phyloP scores from a whole-genome alignment of 53 echinoderm and acorn worm species.

The Astropecten irregularis region DNA sequence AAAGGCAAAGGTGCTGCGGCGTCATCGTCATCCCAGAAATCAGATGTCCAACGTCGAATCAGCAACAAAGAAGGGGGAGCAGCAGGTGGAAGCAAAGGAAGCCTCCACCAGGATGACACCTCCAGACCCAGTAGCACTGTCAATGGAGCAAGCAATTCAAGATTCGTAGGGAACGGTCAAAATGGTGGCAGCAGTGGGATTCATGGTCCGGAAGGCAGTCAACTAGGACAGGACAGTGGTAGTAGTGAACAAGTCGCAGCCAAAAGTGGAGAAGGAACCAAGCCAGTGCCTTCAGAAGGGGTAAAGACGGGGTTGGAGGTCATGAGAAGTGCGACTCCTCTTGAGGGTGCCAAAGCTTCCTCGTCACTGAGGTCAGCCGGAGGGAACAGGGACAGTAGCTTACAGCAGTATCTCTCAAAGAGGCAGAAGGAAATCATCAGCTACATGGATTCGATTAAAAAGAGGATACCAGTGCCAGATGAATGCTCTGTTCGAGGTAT shows the following conservation, averaged over 20 bases:
- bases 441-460: conserved; percentile 94
- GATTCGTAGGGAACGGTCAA: conserved; percentile 11
- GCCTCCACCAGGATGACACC: conserved; percentile 22
- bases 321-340: neutral
- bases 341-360: conserved; percentile 34
- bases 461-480: conserved; percentile 86
- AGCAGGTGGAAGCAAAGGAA: conserved; percentile 15
- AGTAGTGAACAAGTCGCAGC: neutral
- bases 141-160: neutral
- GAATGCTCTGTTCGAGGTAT: conserved; percentile 90
- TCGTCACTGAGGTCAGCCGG: conserved; percentile 55
- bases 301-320: conserved; percentile 9
- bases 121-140: conserved; percentile 25
- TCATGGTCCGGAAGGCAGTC: neutral
- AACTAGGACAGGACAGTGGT: conserved; percentile 4
- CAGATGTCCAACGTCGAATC: conserved; percentile 46
- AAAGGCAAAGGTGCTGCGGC: conserved; percentile 4
- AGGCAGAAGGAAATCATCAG: conserved; percentile 89
- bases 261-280: neutral
- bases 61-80: conserved; percentile 51
- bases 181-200: conserved; percentile 49
- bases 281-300: conserved; percentile 20
- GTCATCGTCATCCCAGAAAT: conserved; percentile 25
- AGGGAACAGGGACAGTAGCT: conserved; percentile 83
- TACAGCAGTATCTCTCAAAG: conserved; percentile 90